Conservation (phyloP, 2,113 vertebrate genomes). For the Todiramphus chloris region DNA sequence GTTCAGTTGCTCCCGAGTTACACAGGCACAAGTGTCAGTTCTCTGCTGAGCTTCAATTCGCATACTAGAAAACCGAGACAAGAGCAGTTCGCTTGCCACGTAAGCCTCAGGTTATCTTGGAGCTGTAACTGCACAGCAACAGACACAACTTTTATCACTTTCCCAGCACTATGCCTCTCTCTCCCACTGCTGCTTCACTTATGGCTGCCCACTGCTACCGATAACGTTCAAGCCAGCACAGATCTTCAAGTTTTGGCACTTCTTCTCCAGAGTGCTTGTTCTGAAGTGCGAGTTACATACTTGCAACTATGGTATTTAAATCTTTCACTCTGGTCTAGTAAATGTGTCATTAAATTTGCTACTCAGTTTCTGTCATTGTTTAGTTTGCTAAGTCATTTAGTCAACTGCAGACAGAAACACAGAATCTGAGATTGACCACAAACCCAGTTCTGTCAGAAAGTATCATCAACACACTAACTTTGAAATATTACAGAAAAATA, state of each 20-base stretch:
- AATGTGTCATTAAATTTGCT: background rate
- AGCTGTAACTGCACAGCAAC: background rate
- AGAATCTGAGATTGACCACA: background rate
- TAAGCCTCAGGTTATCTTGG: background rate
- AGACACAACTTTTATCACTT: background rate
- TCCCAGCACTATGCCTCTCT: fast-evolving
- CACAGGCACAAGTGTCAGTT: background rate
- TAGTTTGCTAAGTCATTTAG: background rate
- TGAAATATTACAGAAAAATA: background rate
- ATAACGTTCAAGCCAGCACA: background rate
- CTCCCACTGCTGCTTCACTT: background rate
- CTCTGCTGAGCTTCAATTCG: background rate
- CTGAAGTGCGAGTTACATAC: fast-evolving
- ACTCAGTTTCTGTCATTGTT: background rate
- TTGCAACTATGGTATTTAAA: background rate
- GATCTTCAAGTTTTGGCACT: background rate
- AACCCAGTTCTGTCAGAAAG: background rate
- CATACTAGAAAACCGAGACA: background rate
- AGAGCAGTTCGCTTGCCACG: background rate
- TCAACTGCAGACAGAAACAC: background rate
- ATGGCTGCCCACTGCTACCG: fast-evolving
- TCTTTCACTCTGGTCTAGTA: background rate
- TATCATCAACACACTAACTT: background rate
- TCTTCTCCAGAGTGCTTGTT: background rate
- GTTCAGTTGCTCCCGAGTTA: background rate